Conservation (phyloP, 2,888 invertebrate species). For the Xestoiulus laeticollis region DNA sequence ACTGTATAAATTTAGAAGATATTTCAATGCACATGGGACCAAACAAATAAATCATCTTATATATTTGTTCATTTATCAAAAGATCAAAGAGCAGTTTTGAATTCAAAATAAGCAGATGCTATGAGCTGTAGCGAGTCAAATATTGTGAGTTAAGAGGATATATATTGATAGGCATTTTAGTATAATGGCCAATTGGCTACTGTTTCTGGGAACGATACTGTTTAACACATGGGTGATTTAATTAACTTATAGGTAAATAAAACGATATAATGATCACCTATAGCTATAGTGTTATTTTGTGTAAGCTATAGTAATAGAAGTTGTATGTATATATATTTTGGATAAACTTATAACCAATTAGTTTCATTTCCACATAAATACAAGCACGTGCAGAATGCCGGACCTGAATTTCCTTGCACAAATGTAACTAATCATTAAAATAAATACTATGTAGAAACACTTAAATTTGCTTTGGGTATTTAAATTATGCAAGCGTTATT, state of each 20-base stretch:
- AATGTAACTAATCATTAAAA: neutral
- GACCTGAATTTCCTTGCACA: neutral
- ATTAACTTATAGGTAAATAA: neutral
- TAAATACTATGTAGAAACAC: neutral
- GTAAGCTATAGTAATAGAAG: neutral
- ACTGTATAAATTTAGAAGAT: too few species aligned
- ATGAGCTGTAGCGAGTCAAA: too few species aligned
- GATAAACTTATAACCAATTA: neutral
- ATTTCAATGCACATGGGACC: neutral
- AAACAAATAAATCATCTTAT: neutral
- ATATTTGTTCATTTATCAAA: neutral
- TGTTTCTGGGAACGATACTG: too few species aligned
- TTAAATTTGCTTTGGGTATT: neutral
- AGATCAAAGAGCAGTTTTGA: neutral
- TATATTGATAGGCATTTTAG: too few species aligned
- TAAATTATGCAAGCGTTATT: neutral
- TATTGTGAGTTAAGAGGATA: too few species aligned
- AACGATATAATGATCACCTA: too few species aligned
- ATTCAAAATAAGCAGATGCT: neutral
- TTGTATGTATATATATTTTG: neutral
- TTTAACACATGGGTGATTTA: neutral
- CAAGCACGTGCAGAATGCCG: neutral
- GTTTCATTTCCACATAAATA: neutral
- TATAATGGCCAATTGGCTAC: too few species aligned
- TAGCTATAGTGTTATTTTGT: neutral